Evolutionary conservation across 1,140 invertebrate species (phyloP).

Genomic region (Eciton burchellii): DNA sequence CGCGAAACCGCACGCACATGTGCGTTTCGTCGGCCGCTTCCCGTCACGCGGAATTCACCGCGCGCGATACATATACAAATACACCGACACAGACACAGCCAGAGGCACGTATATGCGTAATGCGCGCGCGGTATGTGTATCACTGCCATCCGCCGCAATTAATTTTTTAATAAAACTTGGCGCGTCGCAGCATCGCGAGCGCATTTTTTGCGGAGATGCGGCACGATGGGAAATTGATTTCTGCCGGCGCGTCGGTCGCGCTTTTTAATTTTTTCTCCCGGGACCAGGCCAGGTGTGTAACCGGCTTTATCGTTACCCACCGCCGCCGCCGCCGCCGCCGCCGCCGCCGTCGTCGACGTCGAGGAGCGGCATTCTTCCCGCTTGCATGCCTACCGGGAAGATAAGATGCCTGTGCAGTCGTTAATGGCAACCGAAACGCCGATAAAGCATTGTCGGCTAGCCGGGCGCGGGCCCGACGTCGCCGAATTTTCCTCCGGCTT

Average conservation of each 20-base stretch:
- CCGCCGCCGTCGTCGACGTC: neutral
- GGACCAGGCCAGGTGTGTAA: slow-evolving; percentile 33
- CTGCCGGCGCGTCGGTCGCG: slow-evolving; percentile 10
- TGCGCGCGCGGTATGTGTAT: neutral
- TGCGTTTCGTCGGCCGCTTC: slow-evolving; percentile 27
- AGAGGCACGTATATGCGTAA: no score
- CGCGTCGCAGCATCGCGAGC: slow-evolving; percentile 12
- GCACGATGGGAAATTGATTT: slow-evolving; percentile 47
- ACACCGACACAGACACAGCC: no score
- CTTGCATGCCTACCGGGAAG: slow-evolving; percentile 35
- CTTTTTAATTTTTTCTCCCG: slow-evolving; percentile 3
- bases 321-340: neutral
- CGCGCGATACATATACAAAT: no score
- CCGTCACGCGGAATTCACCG: slow-evolving; percentile 32
- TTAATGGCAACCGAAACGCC: slow-evolving; percentile 44
- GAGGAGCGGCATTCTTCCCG: slow-evolving; percentile 32
- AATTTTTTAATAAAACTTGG: slow-evolving; percentile 60
- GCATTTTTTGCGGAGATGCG: slow-evolving; percentile 39
- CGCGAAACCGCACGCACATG: slow-evolving; percentile 34
- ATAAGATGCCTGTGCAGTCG: slow-evolving; percentile 29
- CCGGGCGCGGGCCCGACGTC: neutral
- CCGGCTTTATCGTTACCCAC: slow-evolving; percentile 33
- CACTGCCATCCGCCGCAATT: slow-evolving; percentile 41
- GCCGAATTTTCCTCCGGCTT: slow-evolving; percentile 31
- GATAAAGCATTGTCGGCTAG: slow-evolving; percentile 25